phyloP scores from a whole-genome alignment of 2,888 invertebrate genomes.

The Isoperla grammatica region DNA sequence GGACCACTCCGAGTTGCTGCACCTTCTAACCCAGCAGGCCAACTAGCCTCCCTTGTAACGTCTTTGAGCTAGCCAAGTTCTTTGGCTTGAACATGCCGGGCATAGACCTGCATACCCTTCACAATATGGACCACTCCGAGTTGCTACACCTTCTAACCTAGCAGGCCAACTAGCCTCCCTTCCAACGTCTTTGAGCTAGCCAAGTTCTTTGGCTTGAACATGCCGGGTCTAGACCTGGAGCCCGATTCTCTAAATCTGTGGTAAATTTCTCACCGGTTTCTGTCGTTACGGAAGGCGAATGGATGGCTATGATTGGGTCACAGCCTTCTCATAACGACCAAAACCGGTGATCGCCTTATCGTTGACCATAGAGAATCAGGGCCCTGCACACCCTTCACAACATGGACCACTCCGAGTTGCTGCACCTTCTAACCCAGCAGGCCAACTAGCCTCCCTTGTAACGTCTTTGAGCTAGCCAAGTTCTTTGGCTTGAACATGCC shows the following conservation, averaged over 20 bases:
- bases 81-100: slow-evolving; percentile 86
- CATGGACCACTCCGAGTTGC: slow-evolving; percentile 81
- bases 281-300: too few relatives aligned
- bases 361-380: too few relatives aligned
- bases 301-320: too few relatives aligned
- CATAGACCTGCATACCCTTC: slow-evolving; percentile 77
- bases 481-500: slow-evolving; percentile 87
- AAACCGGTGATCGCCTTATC: too few relatives aligned
- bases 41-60: slow-evolving; percentile 43
- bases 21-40: slow-evolving; percentile 69
- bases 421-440: slow-evolving; percentile 76
- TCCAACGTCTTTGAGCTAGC: slow-evolving; percentile 67
- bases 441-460: slow-evolving; percentile 37
- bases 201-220: slow-evolving; percentile 84
- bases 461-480: slow-evolving; percentile 78
- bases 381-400: slow-evolving; percentile 80
- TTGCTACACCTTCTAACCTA: slow-evolving; percentile 77
- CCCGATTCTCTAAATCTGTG: too few relatives aligned
- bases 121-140: slow-evolving; percentile 85
- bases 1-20: slow-evolving; percentile 80
- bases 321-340: too few relatives aligned
- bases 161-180: slow-evolving; percentile 42
- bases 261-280: too few relatives aligned
- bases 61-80: slow-evolving; percentile 74
- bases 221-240: too few relatives aligned